Evolutionary conservation across 1,140 invertebrate species (phyloP).

Genomic region (Episyrphus balteatus): DNA sequence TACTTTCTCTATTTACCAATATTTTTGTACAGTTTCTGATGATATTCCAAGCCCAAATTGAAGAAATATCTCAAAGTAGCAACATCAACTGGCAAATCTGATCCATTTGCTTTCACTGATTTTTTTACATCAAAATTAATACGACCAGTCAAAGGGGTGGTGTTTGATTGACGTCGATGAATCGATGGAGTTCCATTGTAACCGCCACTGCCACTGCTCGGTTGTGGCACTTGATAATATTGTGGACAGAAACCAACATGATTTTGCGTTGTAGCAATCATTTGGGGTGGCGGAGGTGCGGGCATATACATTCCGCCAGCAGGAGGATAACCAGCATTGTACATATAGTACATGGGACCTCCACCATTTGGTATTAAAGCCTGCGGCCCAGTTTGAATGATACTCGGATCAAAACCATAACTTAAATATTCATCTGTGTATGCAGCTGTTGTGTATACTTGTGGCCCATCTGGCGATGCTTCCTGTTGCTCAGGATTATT

Average conservation of each 20-base stretch:
- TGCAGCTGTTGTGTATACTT: too few relatives aligned
- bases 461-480: too few relatives aligned
- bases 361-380: neutral
- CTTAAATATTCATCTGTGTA: neutral
- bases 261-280: too few relatives aligned
- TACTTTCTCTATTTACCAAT: too few relatives aligned
- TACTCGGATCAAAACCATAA: neutral
- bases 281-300: too few relatives aligned
- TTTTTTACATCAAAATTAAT: conserved; percentile 39
- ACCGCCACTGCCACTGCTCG: too few relatives aligned
- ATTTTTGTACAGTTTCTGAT: conserved; percentile 6
- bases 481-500: too few relatives aligned
- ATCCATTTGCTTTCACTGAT: conserved; percentile 40
- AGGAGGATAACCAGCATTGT: neutral
- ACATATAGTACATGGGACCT: neutral
- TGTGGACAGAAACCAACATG: too few relatives aligned
- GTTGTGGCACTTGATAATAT: too few relatives aligned
- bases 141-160: conserved; percentile 6
- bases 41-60: conserved; percentile 52
- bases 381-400: neutral
- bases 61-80: conserved; percentile 51
- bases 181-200: too few relatives aligned
- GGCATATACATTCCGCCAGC: neutral
- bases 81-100: conserved; percentile 49
- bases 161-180: neutral